Base-by-base conservation (phyloP, 1,140 invertebrate genomes). In the Delia radicum region DNA sequence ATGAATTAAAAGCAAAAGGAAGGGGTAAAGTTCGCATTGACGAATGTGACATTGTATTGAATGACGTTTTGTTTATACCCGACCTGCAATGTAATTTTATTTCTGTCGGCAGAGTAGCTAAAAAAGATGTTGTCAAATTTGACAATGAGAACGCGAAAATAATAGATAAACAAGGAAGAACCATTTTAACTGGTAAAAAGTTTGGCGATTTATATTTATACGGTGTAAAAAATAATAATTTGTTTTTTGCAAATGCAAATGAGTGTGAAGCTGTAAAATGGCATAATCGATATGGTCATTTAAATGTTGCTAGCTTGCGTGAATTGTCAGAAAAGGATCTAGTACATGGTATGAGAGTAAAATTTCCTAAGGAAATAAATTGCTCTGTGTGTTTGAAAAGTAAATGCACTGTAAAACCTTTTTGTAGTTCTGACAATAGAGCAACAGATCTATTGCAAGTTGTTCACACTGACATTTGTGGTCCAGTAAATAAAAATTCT, bases 391-490 rank as follows among this genome's bases (percentile, higher is more conserved):
- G 74, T 28, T 24, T 29, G 26, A 48, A 31, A 7, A 61, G 74
- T 3, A 75, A 75, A 71, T 69, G 37, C 31, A 72, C 69, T 18
- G 15, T 18, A 24, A 42, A 21, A 18, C 31, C 69, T 3, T 72
- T 42, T 13, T 12, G 0, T 13, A 24, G 28, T 33, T 72, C 69
- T 29, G 37, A 72, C 6, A 42, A 6, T 13, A 15, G 69, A 21
- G 31, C 69, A 21, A 71, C 1, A 37, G 67, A 71, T n/a, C 12
- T 71, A 21, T 26, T 71, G 37, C 12, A 71, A 26, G 21, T 71
- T 8, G 18, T 71, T 28, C 85, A 87, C 78, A 77, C 80, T 18
- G 87, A 87, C 77, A 62, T 87, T 18, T 85, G 82, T 78, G 87
- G 87, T 26, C 86, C 85, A 26, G 84, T 87, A 80, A 80, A 82